phyloP scores from a whole-genome alignment of 64 coral and sea anemone species.

The Montipora foliosa region DNA sequence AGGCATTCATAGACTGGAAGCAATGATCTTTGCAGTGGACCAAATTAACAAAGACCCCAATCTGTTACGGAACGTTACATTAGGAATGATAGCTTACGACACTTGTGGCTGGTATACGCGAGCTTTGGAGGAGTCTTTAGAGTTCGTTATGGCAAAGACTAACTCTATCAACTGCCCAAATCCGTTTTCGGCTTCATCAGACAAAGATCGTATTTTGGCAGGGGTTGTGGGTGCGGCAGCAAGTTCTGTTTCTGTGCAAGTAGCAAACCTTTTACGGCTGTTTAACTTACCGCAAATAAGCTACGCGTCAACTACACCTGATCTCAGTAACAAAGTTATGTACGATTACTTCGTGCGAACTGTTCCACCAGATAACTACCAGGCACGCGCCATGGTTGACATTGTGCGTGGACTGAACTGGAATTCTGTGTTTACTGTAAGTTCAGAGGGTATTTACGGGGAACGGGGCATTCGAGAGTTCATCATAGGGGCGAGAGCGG shows the following conservation, averaged over 20 bases:
- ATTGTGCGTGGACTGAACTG: slow-evolving; percentile 75
- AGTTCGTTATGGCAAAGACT: slow-evolving; percentile 65
- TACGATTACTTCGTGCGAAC: slow-evolving; percentile 92
- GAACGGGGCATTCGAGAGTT: slow-evolving; percentile 75
- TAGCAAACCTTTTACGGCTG: slow-evolving; percentile 81
- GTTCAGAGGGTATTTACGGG: slow-evolving; percentile 89
- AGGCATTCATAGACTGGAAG: slow-evolving; percentile 89
- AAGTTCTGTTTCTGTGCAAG: slow-evolving; percentile 86
- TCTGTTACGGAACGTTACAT: slow-evolving; percentile 75
- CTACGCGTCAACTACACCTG: slow-evolving; percentile 89
- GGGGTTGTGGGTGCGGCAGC: slow-evolving; percentile 85
- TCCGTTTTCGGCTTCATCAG: background rate
- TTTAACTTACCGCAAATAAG: slow-evolving; percentile 89
- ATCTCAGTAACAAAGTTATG: slow-evolving; percentile 82
- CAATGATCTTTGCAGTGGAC: slow-evolving; percentile 83
- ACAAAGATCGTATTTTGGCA: slow-evolving; percentile 29
- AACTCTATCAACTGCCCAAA: background rate
- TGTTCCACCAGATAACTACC: slow-evolving; percentile 81
- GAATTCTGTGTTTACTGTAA: slow-evolving; percentile 82
- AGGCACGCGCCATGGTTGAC: slow-evolving; percentile 86
- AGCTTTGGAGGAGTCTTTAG: slow-evolving; percentile 76
- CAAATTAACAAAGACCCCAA: slow-evolving; percentile 64
- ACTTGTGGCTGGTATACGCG: slow-evolving; percentile 70
- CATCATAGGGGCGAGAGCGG: slow-evolving; percentile 57
- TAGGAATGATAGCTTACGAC: slow-evolving; percentile 69